Conservation (phyloP, 2,888 invertebrate genomes). For the Eilema griseolum region DNA sequence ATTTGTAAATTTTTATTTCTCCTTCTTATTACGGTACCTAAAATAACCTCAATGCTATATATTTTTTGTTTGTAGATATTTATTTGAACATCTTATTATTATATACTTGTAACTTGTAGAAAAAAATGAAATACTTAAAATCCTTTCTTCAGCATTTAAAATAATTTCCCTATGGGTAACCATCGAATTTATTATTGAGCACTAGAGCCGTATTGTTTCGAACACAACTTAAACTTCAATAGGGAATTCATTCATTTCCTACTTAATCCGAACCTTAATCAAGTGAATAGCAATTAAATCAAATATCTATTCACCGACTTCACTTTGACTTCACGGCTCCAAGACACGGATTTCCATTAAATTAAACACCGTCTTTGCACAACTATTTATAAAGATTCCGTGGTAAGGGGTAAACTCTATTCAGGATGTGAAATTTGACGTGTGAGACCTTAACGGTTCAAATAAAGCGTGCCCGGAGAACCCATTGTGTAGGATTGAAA, state of each 20-base stretch:
- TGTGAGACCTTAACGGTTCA: slow-evolving; percentile 75
- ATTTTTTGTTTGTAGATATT: no score
- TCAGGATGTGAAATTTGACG: slow-evolving; percentile 86
- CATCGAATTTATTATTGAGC: neutral
- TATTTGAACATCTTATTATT: no score
- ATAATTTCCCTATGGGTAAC: neutral
- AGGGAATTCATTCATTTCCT: slow-evolving; percentile 34
- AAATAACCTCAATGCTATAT: no score
- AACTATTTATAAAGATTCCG: slow-evolving; percentile 86
- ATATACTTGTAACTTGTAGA: no score
- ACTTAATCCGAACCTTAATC: slow-evolving; percentile 53
- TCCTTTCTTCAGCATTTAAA: no score
- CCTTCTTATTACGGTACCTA: no score
- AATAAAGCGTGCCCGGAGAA: slow-evolving; percentile 64
- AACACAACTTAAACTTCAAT: slow-evolving; percentile 15
- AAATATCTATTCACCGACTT: slow-evolving; percentile 62
- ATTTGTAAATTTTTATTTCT: no score
- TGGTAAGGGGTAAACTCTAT: slow-evolving; percentile 69
- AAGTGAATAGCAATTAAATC: slow-evolving; percentile 73
- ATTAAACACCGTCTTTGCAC: slow-evolving; percentile 81
- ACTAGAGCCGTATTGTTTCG: slow-evolving; percentile 11
- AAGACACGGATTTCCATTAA: slow-evolving; percentile 81
- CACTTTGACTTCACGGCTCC: slow-evolving; percentile 75
- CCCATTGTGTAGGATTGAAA: slow-evolving; percentile 69
- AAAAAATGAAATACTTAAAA: no score